Base-by-base conservation (phyloP, 1,140 invertebrate species). In the Bacillus rossius region DNA sequence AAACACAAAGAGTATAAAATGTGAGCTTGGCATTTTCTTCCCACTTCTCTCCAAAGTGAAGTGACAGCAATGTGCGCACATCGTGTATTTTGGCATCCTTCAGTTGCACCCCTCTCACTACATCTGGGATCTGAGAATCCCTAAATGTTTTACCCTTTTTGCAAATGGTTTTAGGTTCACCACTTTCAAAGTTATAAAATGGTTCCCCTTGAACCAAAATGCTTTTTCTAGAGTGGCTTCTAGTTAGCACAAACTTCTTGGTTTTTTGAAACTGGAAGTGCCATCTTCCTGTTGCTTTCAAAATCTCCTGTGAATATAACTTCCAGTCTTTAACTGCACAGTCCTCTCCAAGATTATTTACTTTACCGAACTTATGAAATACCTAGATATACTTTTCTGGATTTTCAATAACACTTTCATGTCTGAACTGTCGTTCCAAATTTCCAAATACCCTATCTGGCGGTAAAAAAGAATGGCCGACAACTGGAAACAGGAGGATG, bases 391-490 rank as follows among this genome's bases (percentile, higher is more conserved):
- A 51, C n/a, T 51, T 26, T 37, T 51, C 49, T 20, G 49, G 49
- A 8, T 25, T 25, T 22, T 22, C 16, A 17, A 51, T 51, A 37
- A 17, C 25, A 17, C 4, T 17, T 17, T 51, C 16, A 5, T 13
- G 19, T 23, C 22, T 58, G 52, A 56, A 10, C 13, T 37, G 26
- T 59, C 41, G 23, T 60, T 59, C 34, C 17, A 59, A 57, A 19
- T 19, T 20, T 37, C 53, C 53, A 59, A 59, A 59, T 26, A 59
- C 57, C 57, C 47, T 19, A 29, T 37, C 42, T 49, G 26, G 22
- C 23, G 49, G 42, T 25, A 62, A 7, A 29, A 51, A 51, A 5
- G 25, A 51, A 37, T 51, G 49, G 4, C 49, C 49, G 4, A 26
- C 16, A 23, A 51, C n/a, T 5, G 49, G 49, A n/a, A 51, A 51